phyloP scores from a whole-genome alignment of 1,140 invertebrate species.

The Aphelinus atriplicis region DNA sequence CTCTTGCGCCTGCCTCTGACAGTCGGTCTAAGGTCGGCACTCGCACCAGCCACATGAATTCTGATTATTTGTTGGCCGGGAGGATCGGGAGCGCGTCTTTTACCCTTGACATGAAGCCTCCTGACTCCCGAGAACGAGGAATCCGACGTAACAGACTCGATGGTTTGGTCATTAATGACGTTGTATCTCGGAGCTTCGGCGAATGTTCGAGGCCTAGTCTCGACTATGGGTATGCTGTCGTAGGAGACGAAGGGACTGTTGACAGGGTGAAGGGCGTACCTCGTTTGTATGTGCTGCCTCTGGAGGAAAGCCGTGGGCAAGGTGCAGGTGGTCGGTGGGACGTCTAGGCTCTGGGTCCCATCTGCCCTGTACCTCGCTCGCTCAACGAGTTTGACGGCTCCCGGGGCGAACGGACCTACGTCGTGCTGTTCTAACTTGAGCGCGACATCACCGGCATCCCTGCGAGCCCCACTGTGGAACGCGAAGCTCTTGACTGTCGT shows the following conservation, averaged over 20 bases:
- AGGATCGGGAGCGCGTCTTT: slow-evolving; percentile 77
- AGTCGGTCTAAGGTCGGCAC: slow-evolving; percentile 30
- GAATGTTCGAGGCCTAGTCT: slow-evolving; percentile 38
- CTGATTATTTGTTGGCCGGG: slow-evolving; percentile 56
- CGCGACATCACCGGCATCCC: slow-evolving; percentile 44
- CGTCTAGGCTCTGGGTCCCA: not conserved
- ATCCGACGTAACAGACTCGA: not conserved
- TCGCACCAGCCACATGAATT: slow-evolving; percentile 43
- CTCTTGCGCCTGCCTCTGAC: slow-evolving; percentile 40
- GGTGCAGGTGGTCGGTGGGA: slow-evolving; percentile 46
- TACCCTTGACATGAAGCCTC: slow-evolving; percentile 76
- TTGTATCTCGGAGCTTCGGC: slow-evolving; percentile 6
- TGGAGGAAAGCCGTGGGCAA: slow-evolving; percentile 49
- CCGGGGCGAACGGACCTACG: slow-evolving; percentile 69
- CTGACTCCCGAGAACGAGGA: slow-evolving; percentile 47
- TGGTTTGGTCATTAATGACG: slow-evolving; percentile 28
- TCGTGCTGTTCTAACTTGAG: slow-evolving; percentile 58
- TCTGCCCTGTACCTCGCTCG: not conserved
- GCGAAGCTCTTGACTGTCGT: slow-evolving; percentile 78
- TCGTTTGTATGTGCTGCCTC: slow-evolving; percentile 49
- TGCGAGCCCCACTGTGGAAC: slow-evolving; percentile 63
- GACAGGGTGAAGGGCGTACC: slow-evolving; percentile 59
- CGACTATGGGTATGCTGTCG: slow-evolving; percentile 63
- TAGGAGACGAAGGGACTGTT: slow-evolving; percentile 64
- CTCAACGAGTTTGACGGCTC: slow-evolving; percentile 58